Evolutionary conservation across 2,113 vertebrate species (phyloP), one percentile per base, ranked within the genome.

Genomic region (Elaphurus davidianus): DNA sequence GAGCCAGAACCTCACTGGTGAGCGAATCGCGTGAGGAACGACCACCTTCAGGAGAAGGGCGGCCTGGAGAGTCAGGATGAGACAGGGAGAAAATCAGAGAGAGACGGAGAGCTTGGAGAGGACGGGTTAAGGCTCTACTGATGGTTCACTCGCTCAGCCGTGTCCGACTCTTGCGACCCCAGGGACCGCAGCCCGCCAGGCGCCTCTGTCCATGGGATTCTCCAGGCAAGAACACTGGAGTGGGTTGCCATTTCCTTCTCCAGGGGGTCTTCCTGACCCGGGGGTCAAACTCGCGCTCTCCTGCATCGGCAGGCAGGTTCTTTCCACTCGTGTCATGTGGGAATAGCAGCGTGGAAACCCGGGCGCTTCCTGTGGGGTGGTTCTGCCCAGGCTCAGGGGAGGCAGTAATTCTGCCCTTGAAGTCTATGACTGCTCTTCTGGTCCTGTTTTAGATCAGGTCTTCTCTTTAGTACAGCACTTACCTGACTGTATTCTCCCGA

Each of bases 311-410:
- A 74, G 71, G 71, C 36, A 2, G 36, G 0, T 0, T 23, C 71
- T 74, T 25, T 7, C 4, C 71, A 10, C 71, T 43, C 5, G 1
- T 3, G 11, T 14, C 71, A 23, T 7, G 5, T 7, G 71, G 11
- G 21, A 14, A 2, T 3, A 25, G 6, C 3, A 21, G 8, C 0
- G 0, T 4, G 36, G 59, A 47, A n/a, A 8, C 45, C 30, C 0
- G 4, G 6, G 1, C 50, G 2, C 47, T 30, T 67, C 47, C 17
- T 10, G 40, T 6, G 12, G 14, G 1, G 17, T 25, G 27, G 59
- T 5, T 45, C 15, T 2, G 13, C n/a, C 10, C 50, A 47, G 59
- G 14, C 43, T 5, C 11, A 13, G 50, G 12, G 13, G 2, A 60
- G 1, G 3, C 3, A 15, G 14, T 1, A 0, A 4, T 14, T 15